Conservation (phyloP, 1,140 invertebrate species). For the Amphibalanus amphitrite region DNA sequence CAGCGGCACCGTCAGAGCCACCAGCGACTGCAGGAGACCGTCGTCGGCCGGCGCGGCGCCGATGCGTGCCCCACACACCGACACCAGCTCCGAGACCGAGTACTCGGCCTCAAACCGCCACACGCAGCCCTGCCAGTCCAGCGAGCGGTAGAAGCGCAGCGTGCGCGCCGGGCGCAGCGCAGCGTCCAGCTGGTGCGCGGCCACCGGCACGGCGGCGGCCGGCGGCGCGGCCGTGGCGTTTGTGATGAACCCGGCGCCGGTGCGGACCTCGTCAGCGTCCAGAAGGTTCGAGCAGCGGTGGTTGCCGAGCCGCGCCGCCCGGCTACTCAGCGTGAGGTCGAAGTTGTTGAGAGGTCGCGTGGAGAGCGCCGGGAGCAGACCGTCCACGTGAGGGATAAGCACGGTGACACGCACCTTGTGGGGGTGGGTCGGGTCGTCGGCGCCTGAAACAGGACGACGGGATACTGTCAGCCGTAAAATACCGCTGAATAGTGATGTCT, state of each 20-base stretch:
- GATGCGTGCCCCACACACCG: constrained; percentile 23
- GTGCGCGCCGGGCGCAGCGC: neutral
- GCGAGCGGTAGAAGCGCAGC: constrained; percentile 24
- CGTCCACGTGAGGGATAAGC: constrained; percentile 28
- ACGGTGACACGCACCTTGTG: constrained; percentile 25
- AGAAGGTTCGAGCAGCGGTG: constrained; percentile 29
- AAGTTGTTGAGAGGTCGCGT: constrained; percentile 27
- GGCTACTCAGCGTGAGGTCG: constrained; percentile 25
- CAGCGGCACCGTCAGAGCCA: constrained; percentile 25
- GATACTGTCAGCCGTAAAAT: too few relatives aligned
- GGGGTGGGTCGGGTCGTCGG: constrained; percentile 22
- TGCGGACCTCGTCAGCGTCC: constrained; percentile 20
- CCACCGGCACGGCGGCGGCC: too few relatives aligned
- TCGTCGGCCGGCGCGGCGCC: constrained; percentile 21
- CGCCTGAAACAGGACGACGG: constrained; percentile 16
- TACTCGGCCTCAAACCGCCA: constrained; percentile 28
- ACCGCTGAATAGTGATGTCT: too few relatives aligned
- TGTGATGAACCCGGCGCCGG: too few relatives aligned
- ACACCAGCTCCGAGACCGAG: constrained; percentile 27
- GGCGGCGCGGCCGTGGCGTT: too few relatives aligned
- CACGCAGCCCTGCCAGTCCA: constrained; percentile 27
- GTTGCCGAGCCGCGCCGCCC: constrained; percentile 23
- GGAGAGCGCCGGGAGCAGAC: constrained; percentile 27
- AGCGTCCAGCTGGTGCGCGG: too few relatives aligned
- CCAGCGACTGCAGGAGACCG: constrained; percentile 25